A percentile compares a stretch with the other conserved stretches of the same genome.
These are phyloP conservation scores for Ptilorrhoa leucosticta DNA, from an alignment of 2,113 vertebrate species.

Conservation along the genomic window DNA sequence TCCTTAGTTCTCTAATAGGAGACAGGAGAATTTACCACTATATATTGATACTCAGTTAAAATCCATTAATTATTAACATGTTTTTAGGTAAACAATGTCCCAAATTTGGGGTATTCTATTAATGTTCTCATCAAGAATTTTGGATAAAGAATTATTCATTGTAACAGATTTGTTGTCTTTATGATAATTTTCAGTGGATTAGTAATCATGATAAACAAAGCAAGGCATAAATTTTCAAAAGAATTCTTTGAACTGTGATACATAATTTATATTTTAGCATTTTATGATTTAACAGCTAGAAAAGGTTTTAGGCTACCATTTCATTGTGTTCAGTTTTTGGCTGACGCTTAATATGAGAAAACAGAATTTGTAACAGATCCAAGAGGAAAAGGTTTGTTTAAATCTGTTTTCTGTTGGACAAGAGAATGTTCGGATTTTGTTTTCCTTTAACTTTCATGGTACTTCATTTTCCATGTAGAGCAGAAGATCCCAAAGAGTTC, in stretches of 20 bases:
- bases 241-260: neutral
- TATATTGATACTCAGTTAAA: neutral
- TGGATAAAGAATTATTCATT: neutral
- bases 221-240: neutral
- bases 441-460: neutral
- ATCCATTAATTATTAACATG: neutral
- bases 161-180: neutral
- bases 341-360: neutral
- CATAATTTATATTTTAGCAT: neutral
- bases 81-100: neutral
- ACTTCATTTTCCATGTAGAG: neutral
- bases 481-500: neutral
- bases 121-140: neutral
- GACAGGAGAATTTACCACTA: neutral
- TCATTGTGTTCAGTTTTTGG: neutral
- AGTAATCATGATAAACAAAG: neutral
- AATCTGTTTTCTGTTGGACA: neutral
- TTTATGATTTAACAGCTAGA: neutral
- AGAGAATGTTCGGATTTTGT: neutral
- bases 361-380: neutral
- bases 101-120: neutral
- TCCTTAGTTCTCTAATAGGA: neutral
- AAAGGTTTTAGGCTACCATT: neutral
- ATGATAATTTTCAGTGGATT: neutral
- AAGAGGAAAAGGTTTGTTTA: neutral